Evolutionary conservation across 2,113 vertebrate genomes (phyloP), one percentile per base, ranked within the genome.

Genomic region (Rhagologus leucostigma): DNA sequence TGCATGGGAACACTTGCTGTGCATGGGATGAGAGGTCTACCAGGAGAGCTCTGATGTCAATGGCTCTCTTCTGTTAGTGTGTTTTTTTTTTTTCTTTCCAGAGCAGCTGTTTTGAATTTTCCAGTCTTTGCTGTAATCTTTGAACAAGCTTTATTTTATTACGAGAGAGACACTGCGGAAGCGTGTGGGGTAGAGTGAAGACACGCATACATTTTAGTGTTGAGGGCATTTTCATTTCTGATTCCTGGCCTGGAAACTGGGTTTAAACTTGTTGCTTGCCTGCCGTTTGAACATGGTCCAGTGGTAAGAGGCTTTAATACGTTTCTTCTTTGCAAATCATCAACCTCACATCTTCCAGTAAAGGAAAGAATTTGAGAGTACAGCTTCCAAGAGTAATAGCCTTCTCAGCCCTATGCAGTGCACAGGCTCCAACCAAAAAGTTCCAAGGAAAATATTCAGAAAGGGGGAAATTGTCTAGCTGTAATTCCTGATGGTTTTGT

Each of bases 241-340:
- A 90, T 86, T 91, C 37, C 60, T 86, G 84, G 33, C 69, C 27
- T 84, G 80, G 75, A 90, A 93, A 73, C 52, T 64, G 50, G n/a
- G 32, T 88, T 97, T 90, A 79, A 92, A 74, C 62, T 96, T 95
- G 84, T 89, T 96, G 21, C 60, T 91, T 93, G 57, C 60, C 78
- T 96, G 78, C 85, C 96, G 82, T 91, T 97, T 96, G 95, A 96
- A 84, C 8, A 3, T 70, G 65, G 53, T 95, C 92, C 93, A 96
- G 67, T 91, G 87, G 69, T 91, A 94, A 93, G 68, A 96, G 69
- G 76, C 78, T 92, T 93, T 94, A 95, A 74, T 76, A 65, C n/a
- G 41, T 95, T 96, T 95, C 93, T 96, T 83, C 81, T 86, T 96
- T 96, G 82, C 84, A 97, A 93, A 91, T 96, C 64, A 87, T 96